A percentile compares a stretch with the other conserved stretches of the same genome.
phyloP scores from a whole-genome alignment of 2,113 vertebrate species.

The Rhegmatorhina hoffmannsi region DNA sequence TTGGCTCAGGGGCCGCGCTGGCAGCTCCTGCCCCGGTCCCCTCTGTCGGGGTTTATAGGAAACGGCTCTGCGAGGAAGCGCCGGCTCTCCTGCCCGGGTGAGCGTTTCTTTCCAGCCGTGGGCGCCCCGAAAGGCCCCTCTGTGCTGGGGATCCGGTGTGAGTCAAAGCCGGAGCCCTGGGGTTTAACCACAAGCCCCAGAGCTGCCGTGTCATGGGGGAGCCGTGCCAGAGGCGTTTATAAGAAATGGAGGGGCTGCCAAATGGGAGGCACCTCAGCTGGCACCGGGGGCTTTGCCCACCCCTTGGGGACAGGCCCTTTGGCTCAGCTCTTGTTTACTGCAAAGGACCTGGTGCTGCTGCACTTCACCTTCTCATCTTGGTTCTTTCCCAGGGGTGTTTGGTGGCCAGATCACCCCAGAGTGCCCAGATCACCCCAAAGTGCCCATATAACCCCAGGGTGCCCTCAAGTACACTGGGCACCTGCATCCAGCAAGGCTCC shows the following conservation, averaged over 20 bases:
- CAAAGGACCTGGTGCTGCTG: fast-evolving
- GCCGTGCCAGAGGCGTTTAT: slow-evolving; percentile 47
- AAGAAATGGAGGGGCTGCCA: slow-evolving; percentile 40
- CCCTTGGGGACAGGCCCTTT: fast-evolving
- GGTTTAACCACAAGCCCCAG: slow-evolving; percentile 39
- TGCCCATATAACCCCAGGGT: not conserved
- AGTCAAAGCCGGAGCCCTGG: slow-evolving; percentile 67
- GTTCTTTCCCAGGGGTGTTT: fast-evolving
- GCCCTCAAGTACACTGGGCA: fast-evolving
- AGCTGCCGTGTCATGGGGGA: not conserved
- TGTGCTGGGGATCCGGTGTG: slow-evolving; percentile 16
- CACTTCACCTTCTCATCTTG: fast-evolving
- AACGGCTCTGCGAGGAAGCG: slow-evolving; percentile 71
- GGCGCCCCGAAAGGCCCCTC: slow-evolving; percentile 58
- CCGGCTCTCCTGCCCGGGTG: slow-evolving; percentile 41
- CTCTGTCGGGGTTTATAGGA: slow-evolving; percentile 72
- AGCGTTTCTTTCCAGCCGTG: slow-evolving; percentile 77
- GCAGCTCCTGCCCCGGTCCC: not conserved
- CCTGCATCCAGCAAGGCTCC: too few relatives aligned
- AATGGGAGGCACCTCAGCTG: not conserved
- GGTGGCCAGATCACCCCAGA: fast-evolving
- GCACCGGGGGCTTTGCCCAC: not conserved
- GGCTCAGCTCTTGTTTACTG: fast-evolving
- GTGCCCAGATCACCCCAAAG: fast-evolving
- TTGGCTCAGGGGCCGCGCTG: fast-evolving